Conservation (phyloP, 2,888 invertebrate genomes). For the Nowickia ferox region DNA sequence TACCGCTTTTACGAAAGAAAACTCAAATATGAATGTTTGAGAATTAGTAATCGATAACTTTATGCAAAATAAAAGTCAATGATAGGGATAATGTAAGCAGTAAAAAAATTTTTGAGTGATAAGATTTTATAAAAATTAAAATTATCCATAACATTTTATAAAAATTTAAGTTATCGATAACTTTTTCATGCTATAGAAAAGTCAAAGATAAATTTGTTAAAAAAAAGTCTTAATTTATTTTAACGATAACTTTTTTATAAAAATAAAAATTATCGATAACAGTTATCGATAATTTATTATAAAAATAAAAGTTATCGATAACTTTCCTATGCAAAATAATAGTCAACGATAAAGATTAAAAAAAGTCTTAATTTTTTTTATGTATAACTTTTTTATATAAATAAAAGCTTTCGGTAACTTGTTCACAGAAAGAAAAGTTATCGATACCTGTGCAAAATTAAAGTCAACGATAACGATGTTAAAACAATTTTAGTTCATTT, state of each 20-base stretch:
- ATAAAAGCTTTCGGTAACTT: background rate
- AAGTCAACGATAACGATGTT: too few species aligned
- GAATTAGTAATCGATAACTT: background rate
- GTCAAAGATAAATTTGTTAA: background rate
- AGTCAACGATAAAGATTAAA: background rate
- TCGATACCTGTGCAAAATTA: background rate
- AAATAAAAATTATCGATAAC: slow-evolving; percentile 1
- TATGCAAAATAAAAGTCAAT: too few species aligned
- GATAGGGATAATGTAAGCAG: too few species aligned
- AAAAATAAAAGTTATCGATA: background rate
- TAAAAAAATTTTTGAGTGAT: too few species aligned
- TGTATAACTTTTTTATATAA: background rate
- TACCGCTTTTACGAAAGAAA: too few species aligned
- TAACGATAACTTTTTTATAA: background rate
- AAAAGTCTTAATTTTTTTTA: background rate
- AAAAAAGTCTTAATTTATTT: background rate
- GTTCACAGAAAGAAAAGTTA: background rate
- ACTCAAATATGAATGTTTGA: too few species aligned
- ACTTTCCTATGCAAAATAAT: background rate
- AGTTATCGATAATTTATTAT: fast-evolving
- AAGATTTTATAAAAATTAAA: background rate
- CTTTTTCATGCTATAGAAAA: background rate
- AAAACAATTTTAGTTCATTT: too few species aligned
- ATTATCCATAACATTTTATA: background rate
- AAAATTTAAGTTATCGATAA: slow-evolving; percentile 7